A percentile compares a stretch with the other conserved stretches of the same genome.
Conservation (phyloP, 2,113 vertebrate species). For the Tragulus kanchil region DNA sequence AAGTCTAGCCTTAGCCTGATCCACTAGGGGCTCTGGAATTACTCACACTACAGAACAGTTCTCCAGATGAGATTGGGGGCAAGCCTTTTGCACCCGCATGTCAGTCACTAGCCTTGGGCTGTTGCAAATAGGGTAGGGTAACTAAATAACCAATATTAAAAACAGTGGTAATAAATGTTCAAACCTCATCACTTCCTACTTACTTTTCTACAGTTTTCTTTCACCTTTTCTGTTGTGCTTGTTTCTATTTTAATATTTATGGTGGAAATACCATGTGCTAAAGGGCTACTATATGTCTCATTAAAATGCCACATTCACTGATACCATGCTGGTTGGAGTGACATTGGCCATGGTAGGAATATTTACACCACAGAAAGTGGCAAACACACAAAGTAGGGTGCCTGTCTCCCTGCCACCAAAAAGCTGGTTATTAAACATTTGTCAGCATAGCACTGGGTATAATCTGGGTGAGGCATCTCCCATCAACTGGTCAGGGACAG, state of each 20-base stretch:
- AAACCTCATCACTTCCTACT: not conserved
- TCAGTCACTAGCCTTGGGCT: not conserved
- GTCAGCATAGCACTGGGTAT: not conserved
- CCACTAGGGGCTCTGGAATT: not conserved
- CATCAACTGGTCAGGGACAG: not conserved
- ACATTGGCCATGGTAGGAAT: not conserved
- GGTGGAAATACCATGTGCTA: not conserved
- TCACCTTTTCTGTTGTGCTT: not conserved
- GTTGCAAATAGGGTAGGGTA: not conserved
- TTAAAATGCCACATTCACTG: not conserved
- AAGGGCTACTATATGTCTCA: not conserved
- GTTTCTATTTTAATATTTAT: not conserved
- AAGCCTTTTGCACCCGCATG: not conserved
- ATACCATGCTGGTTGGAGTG: not conserved
- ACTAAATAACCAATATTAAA: conserved; percentile 9
- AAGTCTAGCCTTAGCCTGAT: not conserved
- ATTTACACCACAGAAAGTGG: not conserved
- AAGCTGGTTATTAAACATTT: not conserved
- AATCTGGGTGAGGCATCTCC: not conserved
- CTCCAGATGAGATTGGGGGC: not conserved
- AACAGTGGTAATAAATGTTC: not conserved
- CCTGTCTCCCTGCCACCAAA: not conserved
- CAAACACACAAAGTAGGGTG: too few species aligned
- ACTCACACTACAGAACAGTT: not conserved
- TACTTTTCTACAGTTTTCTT: conserved; percentile 4